These are phyloP conservation scores for Leucoma salicis DNA, from an alignment of 2,888 invertebrate genomes.

Conservation along the genomic window DNA sequence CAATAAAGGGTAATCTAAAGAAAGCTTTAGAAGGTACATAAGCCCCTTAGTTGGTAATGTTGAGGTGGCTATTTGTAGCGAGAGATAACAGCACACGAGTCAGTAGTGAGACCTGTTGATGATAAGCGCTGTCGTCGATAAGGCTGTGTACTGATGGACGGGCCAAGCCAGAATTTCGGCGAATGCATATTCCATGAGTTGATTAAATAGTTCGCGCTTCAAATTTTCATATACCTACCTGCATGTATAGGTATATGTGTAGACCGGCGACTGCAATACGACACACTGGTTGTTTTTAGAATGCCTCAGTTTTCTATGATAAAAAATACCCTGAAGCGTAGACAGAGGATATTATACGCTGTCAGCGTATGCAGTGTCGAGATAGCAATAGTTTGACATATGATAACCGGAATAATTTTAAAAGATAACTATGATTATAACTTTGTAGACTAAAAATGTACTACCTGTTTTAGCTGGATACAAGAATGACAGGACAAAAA, in stretches of 20 bases:
- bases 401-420: too few species aligned
- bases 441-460: too few species aligned
- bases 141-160: slow-evolving; percentile 73
- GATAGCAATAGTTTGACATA: too few species aligned
- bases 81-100: slow-evolving; percentile 79
- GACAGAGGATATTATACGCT: too few species aligned
- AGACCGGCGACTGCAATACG: slow-evolving; percentile 46
- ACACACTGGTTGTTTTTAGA: slow-evolving; percentile 27
- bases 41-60: slow-evolving; percentile 37
- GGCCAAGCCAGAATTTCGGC: slow-evolving; percentile 74
- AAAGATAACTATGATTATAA: too few species aligned
- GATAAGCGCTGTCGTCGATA: slow-evolving; percentile 79
- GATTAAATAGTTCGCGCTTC: slow-evolving; percentile 80
- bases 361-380: too few species aligned
- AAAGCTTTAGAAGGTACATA: slow-evolving; percentile 28
- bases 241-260: slow-evolving; percentile 48
- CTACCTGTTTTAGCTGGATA: too few species aligned
- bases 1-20: slow-evolving; percentile 30
- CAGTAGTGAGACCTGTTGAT: slow-evolving; percentile 78
- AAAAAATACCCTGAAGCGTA: slow-evolving; percentile 27
- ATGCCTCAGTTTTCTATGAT: slow-evolving; percentile 29
- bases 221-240: slow-evolving; percentile 54
- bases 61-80: slow-evolving; percentile 73
- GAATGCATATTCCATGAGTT: slow-evolving; percentile 81
- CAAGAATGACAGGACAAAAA: too few species aligned